Conservation (phyloP, 2,888 invertebrate species). For the Athalia rosae region DNA sequence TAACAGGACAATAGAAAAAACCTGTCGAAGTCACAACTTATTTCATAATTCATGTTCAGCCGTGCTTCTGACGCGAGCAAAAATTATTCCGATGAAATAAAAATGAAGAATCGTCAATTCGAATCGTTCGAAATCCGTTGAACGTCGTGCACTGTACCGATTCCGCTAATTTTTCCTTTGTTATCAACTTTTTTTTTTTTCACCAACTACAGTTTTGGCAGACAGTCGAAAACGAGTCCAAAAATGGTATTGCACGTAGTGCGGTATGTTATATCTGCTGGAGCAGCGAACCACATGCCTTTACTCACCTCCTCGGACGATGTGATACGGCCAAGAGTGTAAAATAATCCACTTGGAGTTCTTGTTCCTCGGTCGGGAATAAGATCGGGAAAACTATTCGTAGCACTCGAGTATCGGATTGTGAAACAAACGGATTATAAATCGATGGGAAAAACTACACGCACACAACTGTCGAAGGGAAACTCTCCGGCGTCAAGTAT, state of each 20-base stretch:
- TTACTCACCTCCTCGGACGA: constrained; percentile 24
- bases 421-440: not conserved
- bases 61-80: not conserved
- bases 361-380: not conserved
- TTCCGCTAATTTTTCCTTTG: not conserved
- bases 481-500: not conserved
- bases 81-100: not conserved
- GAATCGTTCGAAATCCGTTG: not conserved
- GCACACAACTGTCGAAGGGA: not conserved
- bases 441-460: not conserved
- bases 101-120: not conserved
- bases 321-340: not conserved
- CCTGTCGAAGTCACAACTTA: not conserved
- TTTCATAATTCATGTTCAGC: not conserved
- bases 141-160: too few species aligned
- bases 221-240: not conserved
- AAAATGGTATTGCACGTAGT: constrained; percentile 27
- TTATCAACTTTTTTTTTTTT: not conserved
- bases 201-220: not conserved
- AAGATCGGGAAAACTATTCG: not conserved
- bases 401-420: too few species aligned
- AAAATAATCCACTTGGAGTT: not conserved
- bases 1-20: constrained; percentile 22
- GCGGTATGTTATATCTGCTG: not conserved
- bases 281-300: not conserved